Conservation (phyloP, 2,113 vertebrate species). For the Thermophis baileyi region DNA sequence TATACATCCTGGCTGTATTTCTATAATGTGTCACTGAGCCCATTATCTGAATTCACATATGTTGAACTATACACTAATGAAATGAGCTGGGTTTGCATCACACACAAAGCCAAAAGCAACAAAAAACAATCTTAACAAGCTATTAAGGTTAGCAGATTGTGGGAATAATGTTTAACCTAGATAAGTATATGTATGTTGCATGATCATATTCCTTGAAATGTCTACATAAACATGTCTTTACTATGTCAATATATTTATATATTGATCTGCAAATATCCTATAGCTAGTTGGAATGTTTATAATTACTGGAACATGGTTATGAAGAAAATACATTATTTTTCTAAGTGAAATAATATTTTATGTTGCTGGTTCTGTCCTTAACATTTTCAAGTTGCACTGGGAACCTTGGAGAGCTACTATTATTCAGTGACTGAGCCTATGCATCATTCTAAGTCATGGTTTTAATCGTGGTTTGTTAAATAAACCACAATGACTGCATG, state of each 20-base stretch:
- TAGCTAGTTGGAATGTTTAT: not conserved
- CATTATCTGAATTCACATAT: not conserved
- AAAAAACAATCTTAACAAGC: not conserved
- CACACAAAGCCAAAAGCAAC: not conserved
- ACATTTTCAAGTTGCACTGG: not conserved
- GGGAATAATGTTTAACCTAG: not conserved
- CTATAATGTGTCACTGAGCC: not conserved
- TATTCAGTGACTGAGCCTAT: not conserved
- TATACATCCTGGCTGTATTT: not conserved
- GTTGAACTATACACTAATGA: not conserved
- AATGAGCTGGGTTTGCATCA: not conserved
- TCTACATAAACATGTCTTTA: not conserved
- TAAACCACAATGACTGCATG: not conserved
- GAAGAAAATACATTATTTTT: not conserved
- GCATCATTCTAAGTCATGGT: not conserved
- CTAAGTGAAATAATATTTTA: not conserved
- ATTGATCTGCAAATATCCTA: not conserved
- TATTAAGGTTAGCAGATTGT: not conserved
- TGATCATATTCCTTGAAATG: not conserved
- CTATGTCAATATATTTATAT: not conserved
- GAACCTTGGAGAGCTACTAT: not conserved
- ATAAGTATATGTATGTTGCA: not conserved
- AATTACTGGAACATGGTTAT: not conserved
- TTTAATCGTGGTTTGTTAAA: not conserved
- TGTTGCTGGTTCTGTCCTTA: not conserved